Evolutionary conservation across 2,113 vertebrate species (phyloP).

Genomic region (Macroglossus sobrinus): DNA sequence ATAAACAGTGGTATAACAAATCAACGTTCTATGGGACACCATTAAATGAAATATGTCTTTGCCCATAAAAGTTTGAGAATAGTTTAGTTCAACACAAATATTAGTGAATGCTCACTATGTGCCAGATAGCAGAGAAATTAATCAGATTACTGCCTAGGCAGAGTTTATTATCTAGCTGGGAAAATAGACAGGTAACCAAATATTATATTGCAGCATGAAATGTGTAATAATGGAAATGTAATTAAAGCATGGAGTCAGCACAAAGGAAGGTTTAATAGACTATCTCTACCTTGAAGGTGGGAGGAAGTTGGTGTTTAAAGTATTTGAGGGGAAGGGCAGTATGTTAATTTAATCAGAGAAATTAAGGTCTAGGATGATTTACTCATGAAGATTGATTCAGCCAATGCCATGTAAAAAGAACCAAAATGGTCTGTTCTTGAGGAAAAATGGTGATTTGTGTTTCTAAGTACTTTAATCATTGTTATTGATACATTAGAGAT

Average conservation of each 20-base stretch:
- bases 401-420: neutral
- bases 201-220: neutral
- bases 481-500: neutral
- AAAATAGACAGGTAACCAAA: neutral
- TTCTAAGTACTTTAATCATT: neutral
- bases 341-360: neutral
- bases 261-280: neutral
- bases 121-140: neutral
- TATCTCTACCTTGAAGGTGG: neutral
- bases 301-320: conserved; percentile 12
- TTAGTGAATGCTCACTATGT: neutral
- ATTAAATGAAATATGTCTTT: neutral
- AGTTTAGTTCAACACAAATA: neutral
- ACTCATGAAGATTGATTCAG: neutral
- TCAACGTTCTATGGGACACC: neutral
- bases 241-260: neutral
- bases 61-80: neutral
- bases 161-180: neutral
- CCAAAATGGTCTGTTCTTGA: neutral
- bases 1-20: neutral
- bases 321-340: neutral
- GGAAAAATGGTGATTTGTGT: neutral
- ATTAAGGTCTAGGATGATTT: neutral
- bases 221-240: neutral
- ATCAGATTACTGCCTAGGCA: neutral